These are phyloP conservation scores for Bibio marci DNA, from an alignment of 2,888 invertebrate species.

Conservation along the genomic window DNA sequence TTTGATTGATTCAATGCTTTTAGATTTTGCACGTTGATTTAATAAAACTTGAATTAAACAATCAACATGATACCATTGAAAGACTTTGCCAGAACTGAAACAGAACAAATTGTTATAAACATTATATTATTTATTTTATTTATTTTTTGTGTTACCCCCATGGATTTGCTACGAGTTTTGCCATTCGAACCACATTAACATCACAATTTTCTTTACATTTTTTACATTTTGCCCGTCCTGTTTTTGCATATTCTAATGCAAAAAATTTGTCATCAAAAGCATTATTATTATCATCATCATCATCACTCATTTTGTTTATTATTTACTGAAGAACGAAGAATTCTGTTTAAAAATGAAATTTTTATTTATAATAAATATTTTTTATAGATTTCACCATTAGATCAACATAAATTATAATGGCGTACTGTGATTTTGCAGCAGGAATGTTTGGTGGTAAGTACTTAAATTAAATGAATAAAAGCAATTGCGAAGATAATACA, in stretches of 20 bases:
- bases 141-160: constrained; percentile 26
- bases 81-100: constrained; percentile 45
- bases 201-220: constrained; percentile 68
- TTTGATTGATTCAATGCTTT: constrained; percentile 58
- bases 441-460: constrained; percentile 1
- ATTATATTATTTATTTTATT: background rate
- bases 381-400: too few species aligned
- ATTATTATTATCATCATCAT: constrained; percentile 5
- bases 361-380: too few species aligned
- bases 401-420: too few species aligned
- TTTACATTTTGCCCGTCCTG: constrained; percentile 66
- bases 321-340: too few species aligned
- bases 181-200: constrained; percentile 53
- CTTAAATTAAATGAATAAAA: too few species aligned
- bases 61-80: constrained; percentile 64
- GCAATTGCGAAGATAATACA: too few species aligned
- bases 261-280: constrained; percentile 36
- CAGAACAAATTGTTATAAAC: constrained; percentile 19
- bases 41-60: constrained; percentile 67
- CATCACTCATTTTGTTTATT: constrained; percentile 1
- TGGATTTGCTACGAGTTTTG: constrained; percentile 58
- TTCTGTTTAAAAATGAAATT: too few species aligned
- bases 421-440: constrained; percentile 1
- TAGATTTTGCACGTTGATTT: constrained; percentile 64
- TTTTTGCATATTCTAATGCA: constrained; percentile 62